Evolutionary conservation across 2,888 invertebrate genomes (phyloP).

Genomic region (Athrips mouffetella): DNA sequence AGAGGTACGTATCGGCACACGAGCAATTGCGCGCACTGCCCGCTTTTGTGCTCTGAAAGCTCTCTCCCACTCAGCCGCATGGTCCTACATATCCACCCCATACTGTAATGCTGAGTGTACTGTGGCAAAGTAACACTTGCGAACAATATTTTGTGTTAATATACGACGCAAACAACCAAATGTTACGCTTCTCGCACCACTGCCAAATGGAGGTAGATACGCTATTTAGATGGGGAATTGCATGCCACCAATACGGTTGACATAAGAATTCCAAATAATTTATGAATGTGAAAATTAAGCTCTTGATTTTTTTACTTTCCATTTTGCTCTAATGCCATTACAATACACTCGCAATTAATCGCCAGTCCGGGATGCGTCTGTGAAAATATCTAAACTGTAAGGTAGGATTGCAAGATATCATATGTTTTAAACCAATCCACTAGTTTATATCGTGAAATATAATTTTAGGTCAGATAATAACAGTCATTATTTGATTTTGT

Average conservation of each 20-base stretch:
- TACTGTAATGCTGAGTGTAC: no score
- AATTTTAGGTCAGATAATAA: background rate
- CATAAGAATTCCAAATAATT: constrained; percentile 12
- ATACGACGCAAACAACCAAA: background rate
- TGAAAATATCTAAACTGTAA: constrained; percentile 10
- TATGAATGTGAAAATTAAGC: background rate
- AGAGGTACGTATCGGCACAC: no score
- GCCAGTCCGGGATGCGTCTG: constrained; percentile 5
- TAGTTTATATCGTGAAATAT: constrained; percentile 2
- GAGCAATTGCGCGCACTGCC: no score
- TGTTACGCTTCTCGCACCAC: constrained; percentile 7
- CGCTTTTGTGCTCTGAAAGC: no score
- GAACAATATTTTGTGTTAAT: constrained; percentile 26
- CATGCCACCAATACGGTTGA: constrained; percentile 10
- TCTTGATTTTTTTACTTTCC: background rate
- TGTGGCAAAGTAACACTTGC: no score
- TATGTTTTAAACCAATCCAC: background rate
- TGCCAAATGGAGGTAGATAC: constrained; percentile 5
- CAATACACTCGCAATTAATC: constrained; percentile 11
- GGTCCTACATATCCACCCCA: no score
- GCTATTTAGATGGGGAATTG: constrained; percentile 9
- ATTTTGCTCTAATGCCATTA: background rate
- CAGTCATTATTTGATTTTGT: background rate
- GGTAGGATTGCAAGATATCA: background rate
- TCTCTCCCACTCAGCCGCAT: no score